Conservation (phyloP, 2,113 vertebrate species). For the Zapornia atra region DNA sequence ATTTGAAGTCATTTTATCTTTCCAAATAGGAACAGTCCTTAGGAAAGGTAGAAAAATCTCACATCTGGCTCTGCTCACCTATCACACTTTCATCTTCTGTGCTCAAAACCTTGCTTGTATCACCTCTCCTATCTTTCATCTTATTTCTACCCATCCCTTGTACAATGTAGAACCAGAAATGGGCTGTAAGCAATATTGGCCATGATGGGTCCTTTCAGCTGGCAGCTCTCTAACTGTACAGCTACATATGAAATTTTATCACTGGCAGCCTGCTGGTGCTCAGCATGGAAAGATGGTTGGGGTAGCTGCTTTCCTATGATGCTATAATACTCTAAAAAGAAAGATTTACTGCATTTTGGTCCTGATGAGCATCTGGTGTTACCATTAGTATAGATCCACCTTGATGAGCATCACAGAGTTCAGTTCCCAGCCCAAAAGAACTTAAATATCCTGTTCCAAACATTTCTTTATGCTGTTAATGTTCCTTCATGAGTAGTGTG, state of each 20-base stretch:
- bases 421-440: not conserved
- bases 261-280: not conserved
- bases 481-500: not conserved
- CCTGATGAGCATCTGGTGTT: not conserved
- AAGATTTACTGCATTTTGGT: not conserved
- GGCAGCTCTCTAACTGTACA: not conserved
- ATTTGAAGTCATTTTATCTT: not conserved
- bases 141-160: not conserved
- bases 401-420: not conserved
- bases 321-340: not conserved
- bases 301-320: conserved; percentile 6
- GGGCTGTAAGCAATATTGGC: not conserved
- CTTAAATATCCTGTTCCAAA: not conserved
- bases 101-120: not conserved
- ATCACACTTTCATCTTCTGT: not conserved
- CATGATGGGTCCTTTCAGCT: not conserved
- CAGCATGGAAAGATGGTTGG: not conserved
- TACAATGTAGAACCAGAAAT: not conserved
- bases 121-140: not conserved
- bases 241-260: not conserved
- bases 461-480: not conserved
- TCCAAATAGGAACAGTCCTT: not conserved
- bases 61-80: not conserved
- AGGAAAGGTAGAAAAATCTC: not conserved
- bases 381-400: not conserved